Evolutionary conservation across 2,113 vertebrate genomes (phyloP).

Genomic region (Labeo rohita): DNA sequence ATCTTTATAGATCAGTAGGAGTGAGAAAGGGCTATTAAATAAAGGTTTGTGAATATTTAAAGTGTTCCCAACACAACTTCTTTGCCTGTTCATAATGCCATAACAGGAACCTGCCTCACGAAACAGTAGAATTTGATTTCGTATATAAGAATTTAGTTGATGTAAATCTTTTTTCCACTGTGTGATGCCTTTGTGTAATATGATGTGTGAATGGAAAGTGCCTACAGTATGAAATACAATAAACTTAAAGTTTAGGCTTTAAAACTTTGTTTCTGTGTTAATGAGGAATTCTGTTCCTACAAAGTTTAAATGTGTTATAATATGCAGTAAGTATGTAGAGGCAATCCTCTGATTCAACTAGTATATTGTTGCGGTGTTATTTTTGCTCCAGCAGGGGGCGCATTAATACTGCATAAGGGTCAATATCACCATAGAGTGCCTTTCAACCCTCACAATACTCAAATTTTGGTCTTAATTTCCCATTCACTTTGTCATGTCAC

Average conservation of each 20-base stretch:
- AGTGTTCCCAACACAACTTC: slow-evolving; percentile 8
- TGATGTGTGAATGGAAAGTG: slow-evolving; percentile 67
- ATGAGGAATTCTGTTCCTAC: neutral
- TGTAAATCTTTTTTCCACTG: slow-evolving; percentile 56
- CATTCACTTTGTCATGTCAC: no score
- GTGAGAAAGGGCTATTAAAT: neutral
- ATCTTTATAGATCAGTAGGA: neutral
- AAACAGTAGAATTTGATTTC: slow-evolving; percentile 24
- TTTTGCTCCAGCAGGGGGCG: slow-evolving; percentile 11
- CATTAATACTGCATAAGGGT: neutral
- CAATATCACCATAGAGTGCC: no score
- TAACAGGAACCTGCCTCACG: neutral
- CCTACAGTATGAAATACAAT: slow-evolving; percentile 57
- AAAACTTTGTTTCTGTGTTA: neutral
- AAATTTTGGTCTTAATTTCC: no score
- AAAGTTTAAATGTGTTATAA: neutral
- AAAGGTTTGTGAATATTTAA: slow-evolving; percentile 34
- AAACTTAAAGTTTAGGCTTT: neutral
- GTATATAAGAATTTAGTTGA: slow-evolving; percentile 45
- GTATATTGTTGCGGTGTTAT: neutral
- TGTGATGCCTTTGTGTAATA: slow-evolving; percentile 46
- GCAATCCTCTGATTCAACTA: neutral
- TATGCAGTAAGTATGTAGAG: neutral
- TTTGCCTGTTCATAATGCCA: slow-evolving; percentile 41
- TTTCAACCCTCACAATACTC: no score